Percentiles rank a stretch among this genome's conserved stretches.
These are phyloP conservation scores for Parelbella ahira DNA, from an alignment of 2,888 invertebrate species.

Conservation along the genomic window DNA sequence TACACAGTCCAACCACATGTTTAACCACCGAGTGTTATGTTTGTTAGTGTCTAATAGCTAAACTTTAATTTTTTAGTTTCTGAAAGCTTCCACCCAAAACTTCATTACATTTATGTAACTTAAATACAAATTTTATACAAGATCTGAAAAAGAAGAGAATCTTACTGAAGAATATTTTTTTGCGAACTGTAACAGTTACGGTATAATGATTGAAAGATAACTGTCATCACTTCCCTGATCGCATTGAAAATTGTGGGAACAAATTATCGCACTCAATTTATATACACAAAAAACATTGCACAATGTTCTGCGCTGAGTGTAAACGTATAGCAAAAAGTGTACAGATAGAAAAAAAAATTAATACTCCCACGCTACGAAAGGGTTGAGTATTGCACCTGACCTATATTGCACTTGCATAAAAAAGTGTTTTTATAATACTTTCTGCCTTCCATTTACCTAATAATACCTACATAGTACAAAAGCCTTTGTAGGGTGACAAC, in stretches of 20 bases:
- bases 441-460: conserved; percentile 64
- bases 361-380: conserved; percentile 76
- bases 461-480: conserved; percentile 47
- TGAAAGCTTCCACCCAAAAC: no score
- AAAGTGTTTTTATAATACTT: conserved; percentile 66
- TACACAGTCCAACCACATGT: no score
- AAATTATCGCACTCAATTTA: conserved; percentile 77
- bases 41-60: no score
- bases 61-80: no score
- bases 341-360: conserved; percentile 47
- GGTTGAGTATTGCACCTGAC: conserved; percentile 79
- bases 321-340: conserved; percentile 28
- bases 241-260: conserved; percentile 69
- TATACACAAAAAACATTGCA: conserved; percentile 67
- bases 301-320: conserved; percentile 45
- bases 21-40: no score
- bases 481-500: conserved; percentile 47
- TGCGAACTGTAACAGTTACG: conserved; percentile 47
- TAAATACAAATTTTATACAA: no score
- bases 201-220: conserved; percentile 55
- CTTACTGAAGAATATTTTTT: conserved; percentile 22
- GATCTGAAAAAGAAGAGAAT: not conserved
- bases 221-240: conserved; percentile 74
- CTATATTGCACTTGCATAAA: conserved; percentile 65
- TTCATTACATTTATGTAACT: no score